phyloP scores from a whole-genome alignment of 2,113 vertebrate genomes.

The Synchiropus splendidus region DNA sequence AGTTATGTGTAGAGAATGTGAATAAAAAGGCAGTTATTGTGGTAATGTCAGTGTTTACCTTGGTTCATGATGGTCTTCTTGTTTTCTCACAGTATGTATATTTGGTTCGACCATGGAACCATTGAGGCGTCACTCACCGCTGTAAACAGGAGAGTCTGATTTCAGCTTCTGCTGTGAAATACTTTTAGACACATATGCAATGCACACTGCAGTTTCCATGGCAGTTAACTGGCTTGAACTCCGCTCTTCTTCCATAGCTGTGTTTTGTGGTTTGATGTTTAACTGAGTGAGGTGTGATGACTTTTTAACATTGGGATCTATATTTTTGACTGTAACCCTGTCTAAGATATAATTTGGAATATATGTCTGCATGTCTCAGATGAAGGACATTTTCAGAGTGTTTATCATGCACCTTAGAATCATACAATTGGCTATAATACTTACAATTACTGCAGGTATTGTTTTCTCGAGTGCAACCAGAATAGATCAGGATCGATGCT shows the following conservation, averaged over 20 bases:
- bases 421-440: no score
- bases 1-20: no score
- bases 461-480: no score
- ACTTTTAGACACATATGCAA: slow-evolving; percentile 45
- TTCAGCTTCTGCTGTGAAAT: slow-evolving; percentile 20
- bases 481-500: no score
- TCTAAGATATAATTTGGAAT: no score
- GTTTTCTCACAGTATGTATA: slow-evolving; percentile 55
- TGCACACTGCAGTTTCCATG: slow-evolving; percentile 42
- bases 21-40: slow-evolving; percentile 34
- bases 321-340: no score
- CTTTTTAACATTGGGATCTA: no score
- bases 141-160: slow-evolving; percentile 45
- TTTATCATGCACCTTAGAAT: no score
- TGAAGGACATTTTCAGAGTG: no score
- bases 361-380: no score
- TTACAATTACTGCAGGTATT: no score
- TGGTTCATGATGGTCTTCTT: slow-evolving; percentile 29
- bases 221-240: slow-evolving; percentile 54
- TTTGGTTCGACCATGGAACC: slow-evolving; percentile 40
- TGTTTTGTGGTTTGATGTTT: slow-evolving; percentile 37
- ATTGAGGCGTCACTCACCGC: slow-evolving; percentile 35
- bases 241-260: slow-evolving; percentile 31
- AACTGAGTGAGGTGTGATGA: slow-evolving; percentile 8
- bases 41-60: slow-evolving; percentile 21